These are phyloP conservation scores for Drosophila tropicalis DNA, from an alignment of 1,140 invertebrate species.

Conservation along the genomic window DNA sequence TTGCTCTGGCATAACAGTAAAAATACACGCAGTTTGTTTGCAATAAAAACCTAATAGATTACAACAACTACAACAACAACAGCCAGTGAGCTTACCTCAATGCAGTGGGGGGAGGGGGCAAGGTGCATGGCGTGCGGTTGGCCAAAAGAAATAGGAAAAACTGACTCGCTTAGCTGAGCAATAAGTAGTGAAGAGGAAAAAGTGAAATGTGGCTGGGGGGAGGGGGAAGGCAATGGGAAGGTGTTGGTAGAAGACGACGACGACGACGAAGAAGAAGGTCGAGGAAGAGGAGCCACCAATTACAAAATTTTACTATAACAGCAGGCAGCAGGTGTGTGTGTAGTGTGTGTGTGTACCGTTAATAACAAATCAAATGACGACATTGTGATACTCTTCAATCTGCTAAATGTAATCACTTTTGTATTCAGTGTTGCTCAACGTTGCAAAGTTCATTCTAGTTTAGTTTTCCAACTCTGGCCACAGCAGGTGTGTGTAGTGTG, in stretches of 20 bases:
- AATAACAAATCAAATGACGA: no score
- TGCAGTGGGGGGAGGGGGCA: background rate
- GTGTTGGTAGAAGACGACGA: background rate
- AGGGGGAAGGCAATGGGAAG: background rate
- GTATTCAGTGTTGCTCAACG: no score
- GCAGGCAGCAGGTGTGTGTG: constrained; percentile 29
- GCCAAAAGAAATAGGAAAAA: constrained; percentile 27
- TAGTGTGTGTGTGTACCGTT: constrained; percentile 16
- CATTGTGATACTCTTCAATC: no score
- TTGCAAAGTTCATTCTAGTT: no score
- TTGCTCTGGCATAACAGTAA: constrained; percentile 15
- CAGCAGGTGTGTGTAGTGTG: no score
- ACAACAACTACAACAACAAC: constrained; percentile 35
- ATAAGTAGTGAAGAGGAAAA: background rate
- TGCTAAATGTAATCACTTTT: no score
- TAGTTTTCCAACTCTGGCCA: no score
- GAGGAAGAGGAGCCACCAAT: constrained; percentile 7
- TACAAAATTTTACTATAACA: constrained; percentile 23
- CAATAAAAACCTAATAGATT: constrained; percentile 51
- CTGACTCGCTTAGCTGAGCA: constrained; percentile 23
- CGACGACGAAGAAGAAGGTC: background rate
- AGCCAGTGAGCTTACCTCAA: no score
- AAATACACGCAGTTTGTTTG: constrained; percentile 20
- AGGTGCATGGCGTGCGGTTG: constrained; percentile 33
- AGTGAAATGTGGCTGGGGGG: no score